Conservation (phyloP, 2,888 invertebrate genomes). For the Phlogophora meticulosa region DNA sequence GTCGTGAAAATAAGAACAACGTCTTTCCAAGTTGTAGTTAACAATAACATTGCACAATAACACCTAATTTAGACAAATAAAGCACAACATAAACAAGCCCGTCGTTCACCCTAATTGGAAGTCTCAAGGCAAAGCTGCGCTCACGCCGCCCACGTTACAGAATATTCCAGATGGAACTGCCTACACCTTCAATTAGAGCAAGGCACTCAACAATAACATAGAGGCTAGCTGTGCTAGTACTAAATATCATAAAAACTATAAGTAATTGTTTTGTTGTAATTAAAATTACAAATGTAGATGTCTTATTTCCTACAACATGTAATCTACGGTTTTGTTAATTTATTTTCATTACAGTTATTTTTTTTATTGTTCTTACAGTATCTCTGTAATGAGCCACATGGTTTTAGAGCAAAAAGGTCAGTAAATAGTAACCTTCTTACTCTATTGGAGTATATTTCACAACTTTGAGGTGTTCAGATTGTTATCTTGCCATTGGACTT, state of each 20-base stretch:
- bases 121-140: constrained; percentile 77
- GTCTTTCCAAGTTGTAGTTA: constrained; percentile 31
- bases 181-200: constrained; percentile 83
- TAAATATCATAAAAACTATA: constrained; percentile 23
- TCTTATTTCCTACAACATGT: neutral
- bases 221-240: constrained; percentile 47
- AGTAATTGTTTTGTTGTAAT: neutral
- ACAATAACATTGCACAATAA: constrained; percentile 73
- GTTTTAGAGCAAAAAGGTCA: too few relatives aligned
- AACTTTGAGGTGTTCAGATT: too few relatives aligned
- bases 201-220: constrained; percentile 53
- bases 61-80: constrained; percentile 81
- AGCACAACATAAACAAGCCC: constrained; percentile 79
- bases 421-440: too few relatives aligned
- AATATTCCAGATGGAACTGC: constrained; percentile 81
- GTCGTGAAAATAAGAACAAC: constrained; percentile 31
- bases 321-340: neutral
- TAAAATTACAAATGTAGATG: neutral
- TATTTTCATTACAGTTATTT: too few relatives aligned
- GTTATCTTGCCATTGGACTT: too few relatives aligned
- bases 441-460: too few relatives aligned
- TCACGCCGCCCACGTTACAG: constrained; percentile 75
- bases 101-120: constrained; percentile 83
- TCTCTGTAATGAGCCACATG: too few relatives aligned
- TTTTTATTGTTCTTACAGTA: too few relatives aligned